Evolutionary conservation across 2,113 vertebrate species (phyloP), one percentile per base, ranked within the genome.

Genomic region (Philantomba maxwellii): DNA sequence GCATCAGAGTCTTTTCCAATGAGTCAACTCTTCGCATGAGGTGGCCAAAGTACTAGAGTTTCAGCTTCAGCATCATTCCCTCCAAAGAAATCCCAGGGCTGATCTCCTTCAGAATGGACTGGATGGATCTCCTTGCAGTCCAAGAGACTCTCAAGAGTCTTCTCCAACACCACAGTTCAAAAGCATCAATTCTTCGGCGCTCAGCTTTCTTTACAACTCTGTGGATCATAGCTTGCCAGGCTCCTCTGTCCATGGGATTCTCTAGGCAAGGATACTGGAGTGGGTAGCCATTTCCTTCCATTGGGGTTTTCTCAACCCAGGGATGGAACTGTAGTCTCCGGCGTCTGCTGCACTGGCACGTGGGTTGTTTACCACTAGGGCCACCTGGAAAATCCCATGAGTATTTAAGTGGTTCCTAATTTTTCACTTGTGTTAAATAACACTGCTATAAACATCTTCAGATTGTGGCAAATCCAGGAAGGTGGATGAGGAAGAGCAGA

Each of bases 381-480:
- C n/a, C 10, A 70, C 66, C n/a, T 23, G 66, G 19, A 39, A 70
- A 70, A 19, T 36, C 19, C n/a, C 66, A 6, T 70, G 66, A 70
- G n/a, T 39, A 70, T 70, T 70, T 70, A 39, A 39, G 25, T 51
- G 12, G 30, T 60, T 93, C 21, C 17, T 21, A 77, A 2, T 15
- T 53, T 75, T 91, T 80, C 51, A 33, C 84, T 85, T 70, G 11
- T 33, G 8, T 58, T 89, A 90, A 82, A 81, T 62, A 81, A 75
- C 11, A 33, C 28, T 86, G 30, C 26, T n/a, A 33, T 21, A 66
- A 53, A 57, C n/a, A 49, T 75, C 36, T 82, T 73, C 80, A 21
- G 66, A 85, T 11, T 78, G 58, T 17, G 39, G 19, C 16, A 83
- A 47, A 84, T 30, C 23, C 57, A 21, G 26, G 36, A 84, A 60